These are phyloP conservation scores for Burhinus oedicnemus DNA, from an alignment of 2,113 vertebrate genomes.

Conservation along the genomic window DNA sequence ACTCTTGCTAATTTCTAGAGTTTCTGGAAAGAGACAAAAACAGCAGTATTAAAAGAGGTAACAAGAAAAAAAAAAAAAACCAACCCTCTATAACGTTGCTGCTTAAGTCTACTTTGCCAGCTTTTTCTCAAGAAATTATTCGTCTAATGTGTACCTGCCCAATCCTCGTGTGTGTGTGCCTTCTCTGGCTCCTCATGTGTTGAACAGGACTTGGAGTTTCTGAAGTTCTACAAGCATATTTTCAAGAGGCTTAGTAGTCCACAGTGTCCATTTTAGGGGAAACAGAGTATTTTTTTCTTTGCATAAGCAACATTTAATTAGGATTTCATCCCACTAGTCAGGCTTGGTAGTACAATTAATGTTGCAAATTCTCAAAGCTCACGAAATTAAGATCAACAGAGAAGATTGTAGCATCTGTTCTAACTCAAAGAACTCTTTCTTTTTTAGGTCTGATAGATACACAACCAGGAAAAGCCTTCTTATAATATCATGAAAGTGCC, in stretches of 20 bases:
- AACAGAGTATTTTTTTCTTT: not conserved
- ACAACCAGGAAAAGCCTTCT: not conserved
- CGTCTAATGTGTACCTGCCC: not conserved
- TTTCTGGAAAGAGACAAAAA: not conserved
- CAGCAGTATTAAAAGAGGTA: not conserved
- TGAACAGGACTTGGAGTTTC: not conserved
- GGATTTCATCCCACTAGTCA: not conserved
- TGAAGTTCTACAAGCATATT: not conserved
- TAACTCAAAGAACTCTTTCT: not conserved
- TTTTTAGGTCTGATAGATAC: not conserved
- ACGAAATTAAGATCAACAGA: not conserved
- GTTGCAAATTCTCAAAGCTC: not conserved
- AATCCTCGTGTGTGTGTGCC: not conserved
- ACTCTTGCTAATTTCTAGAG: not conserved
- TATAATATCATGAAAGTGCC: not conserved
- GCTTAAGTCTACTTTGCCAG: not conserved
- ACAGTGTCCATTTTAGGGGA: not conserved
- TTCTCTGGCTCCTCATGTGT: not conserved
- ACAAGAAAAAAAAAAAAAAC: not conserved
- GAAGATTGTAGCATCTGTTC: constrained; percentile 7
- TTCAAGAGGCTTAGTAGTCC: not conserved
- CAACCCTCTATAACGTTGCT: not conserved
- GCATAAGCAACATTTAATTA: not conserved
- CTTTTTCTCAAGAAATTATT: not conserved
- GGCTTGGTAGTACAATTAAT: not conserved